These are phyloP conservation scores for Phataginus tricuspis DNA, from an alignment of 2,797 vertebrate species.

Conservation along the genomic window DNA sequence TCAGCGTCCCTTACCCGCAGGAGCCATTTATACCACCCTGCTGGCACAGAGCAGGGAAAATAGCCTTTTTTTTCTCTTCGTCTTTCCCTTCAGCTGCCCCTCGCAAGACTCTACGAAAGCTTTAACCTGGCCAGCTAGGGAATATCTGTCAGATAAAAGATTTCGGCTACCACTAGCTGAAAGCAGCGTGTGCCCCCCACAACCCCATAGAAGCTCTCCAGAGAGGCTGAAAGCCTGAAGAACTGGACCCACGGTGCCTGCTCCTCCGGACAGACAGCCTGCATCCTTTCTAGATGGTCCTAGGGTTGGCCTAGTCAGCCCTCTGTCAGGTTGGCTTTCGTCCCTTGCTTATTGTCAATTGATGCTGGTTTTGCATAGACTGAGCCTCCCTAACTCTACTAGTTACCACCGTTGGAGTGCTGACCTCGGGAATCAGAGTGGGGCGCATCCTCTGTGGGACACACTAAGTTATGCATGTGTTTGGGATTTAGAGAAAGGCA, in stretches of 20 bases:
- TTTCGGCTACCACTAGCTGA: too few species aligned
- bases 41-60: too few species aligned
- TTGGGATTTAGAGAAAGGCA: background rate
- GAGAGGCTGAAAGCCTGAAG: background rate
- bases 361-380: background rate
- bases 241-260: background rate
- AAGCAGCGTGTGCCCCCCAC: rapidly evolving
- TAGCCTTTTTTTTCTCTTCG: background rate
- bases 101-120: background rate
- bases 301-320: rapidly evolving
- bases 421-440: too few species aligned
- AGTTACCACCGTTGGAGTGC: rapidly evolving
- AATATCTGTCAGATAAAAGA: background rate
- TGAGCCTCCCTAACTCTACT: background rate
- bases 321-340: background rate
- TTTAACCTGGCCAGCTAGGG: background rate
- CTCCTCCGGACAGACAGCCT: background rate
- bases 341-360: background rate
- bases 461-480: background rate
- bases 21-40: background rate
- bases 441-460: background rate
- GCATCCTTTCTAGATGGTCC: background rate
- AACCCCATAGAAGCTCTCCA: background rate
- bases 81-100: background rate
- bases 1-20: background rate